Evolutionary conservation across 2,888 invertebrate genomes (phyloP).

Genomic region (Leptinotarsa tumamoca): DNA sequence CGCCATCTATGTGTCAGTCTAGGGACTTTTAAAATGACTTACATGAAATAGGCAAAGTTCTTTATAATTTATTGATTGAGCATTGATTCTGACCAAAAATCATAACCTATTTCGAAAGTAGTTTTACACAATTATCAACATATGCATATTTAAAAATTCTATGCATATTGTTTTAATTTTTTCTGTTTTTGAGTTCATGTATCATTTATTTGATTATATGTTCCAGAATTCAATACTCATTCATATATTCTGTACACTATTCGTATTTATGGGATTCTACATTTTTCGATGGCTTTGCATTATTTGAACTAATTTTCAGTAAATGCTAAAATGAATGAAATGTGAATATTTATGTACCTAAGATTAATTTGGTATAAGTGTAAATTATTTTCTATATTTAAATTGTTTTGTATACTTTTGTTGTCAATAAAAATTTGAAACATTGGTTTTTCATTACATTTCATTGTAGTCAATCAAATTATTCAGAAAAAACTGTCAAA

Average conservation of each 20-base stretch:
- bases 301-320: constrained; percentile 9
- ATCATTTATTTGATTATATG: background rate
- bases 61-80: background rate
- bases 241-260: background rate
- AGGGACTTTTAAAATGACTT: too few relatives aligned
- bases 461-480: background rate
- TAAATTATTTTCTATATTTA: constrained; percentile 46
- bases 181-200: too few relatives aligned
- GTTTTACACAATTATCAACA: too few relatives aligned
- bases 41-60: background rate
- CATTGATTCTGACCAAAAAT: background rate
- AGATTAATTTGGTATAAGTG: constrained; percentile 33
- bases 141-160: too few relatives aligned
- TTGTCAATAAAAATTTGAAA: constrained; percentile 41
- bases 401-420: constrained; percentile 47
- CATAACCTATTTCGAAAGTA: background rate
- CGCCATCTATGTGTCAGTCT: too few relatives aligned
- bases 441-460: background rate
- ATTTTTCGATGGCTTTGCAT: background rate
- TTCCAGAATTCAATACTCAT: background rate
- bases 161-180: too few relatives aligned
- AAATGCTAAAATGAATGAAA: constrained; percentile 23
- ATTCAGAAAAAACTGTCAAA: background rate
- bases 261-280: background rate
- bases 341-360: constrained; percentile 33